Evolutionary conservation across 1,140 invertebrate species (phyloP).

Genomic region (Rhopalosiphum maidis): DNA sequence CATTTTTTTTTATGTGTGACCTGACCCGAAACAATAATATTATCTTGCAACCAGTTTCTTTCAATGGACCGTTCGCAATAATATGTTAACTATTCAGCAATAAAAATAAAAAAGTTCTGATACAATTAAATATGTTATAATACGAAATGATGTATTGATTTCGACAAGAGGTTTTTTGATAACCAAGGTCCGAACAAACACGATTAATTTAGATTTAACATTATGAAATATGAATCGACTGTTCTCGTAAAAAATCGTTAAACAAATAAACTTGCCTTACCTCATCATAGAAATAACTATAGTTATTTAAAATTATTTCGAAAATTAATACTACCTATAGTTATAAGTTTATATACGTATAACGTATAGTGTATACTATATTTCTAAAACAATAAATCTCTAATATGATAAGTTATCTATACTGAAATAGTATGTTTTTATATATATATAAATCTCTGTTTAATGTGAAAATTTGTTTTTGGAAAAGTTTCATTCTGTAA

Average conservation of each 20-base stretch:
- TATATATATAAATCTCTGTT: neutral
- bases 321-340: neutral
- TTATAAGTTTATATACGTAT: neutral
- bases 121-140: neutral
- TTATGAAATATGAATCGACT: neutral
- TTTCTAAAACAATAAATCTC: neutral
- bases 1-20: neutral
- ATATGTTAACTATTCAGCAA: neutral
- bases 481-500: neutral
- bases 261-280: neutral
- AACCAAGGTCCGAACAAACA: constrained; percentile 29
- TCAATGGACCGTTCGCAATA: neutral
- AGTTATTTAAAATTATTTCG: neutral
- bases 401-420: neutral
- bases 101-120: neutral
- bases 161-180: neutral
- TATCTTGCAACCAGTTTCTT: neutral
- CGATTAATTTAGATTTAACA: constrained; percentile 35
- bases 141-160: neutral
- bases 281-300: neutral
- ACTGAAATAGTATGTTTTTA: neutral
- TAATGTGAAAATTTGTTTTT: neutral
- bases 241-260: neutral
- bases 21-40: constrained; percentile 22
- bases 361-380: neutral